These are phyloP conservation scores for Emberiza fucata DNA, from an alignment of 2,113 vertebrate species.

Conservation along the genomic window DNA sequence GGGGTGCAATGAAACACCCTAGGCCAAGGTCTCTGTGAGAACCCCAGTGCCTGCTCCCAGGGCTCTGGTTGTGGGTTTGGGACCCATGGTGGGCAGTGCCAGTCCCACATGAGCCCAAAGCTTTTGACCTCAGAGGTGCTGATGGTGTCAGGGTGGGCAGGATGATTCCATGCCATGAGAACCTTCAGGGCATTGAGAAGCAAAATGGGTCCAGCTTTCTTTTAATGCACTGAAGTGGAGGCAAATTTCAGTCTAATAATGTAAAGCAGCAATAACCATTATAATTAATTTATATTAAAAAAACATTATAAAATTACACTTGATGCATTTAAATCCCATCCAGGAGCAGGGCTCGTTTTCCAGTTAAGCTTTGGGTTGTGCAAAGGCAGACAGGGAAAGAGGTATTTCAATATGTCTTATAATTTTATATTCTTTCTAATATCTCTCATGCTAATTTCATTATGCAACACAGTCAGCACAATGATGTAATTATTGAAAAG, in stretches of 20 bases:
- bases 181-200: background rate
- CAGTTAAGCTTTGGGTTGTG: slow-evolving; percentile 66
- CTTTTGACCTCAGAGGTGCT: background rate
- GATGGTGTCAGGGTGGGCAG: background rate
- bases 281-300: slow-evolving; percentile 83
- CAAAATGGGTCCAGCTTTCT: slow-evolving; percentile 32
- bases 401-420: slow-evolving; percentile 80
- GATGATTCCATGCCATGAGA: background rate
- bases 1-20: background rate
- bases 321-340: slow-evolving; percentile 63
- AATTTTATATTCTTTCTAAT: slow-evolving; percentile 81
- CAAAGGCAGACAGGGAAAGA: slow-evolving; percentile 66
- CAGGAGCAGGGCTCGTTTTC: slow-evolving; percentile 57
- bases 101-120: background rate
- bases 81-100: background rate
- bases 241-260: slow-evolving; percentile 72
- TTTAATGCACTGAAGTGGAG: slow-evolving; percentile 46
- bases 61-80: background rate
- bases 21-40: background rate
- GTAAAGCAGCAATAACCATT: slow-evolving; percentile 72
- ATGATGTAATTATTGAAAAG: slow-evolving; percentile 85
- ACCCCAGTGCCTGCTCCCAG: accelerated
- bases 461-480: slow-evolving; percentile 76
- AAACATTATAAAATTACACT: slow-evolving; percentile 74
- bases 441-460: slow-evolving; percentile 82